Percentiles rank a stretch among this genome's conserved stretches.
Evolutionary conservation across 2,113 vertebrate species (phyloP).

Genomic region (Actinemys pallida): DNA sequence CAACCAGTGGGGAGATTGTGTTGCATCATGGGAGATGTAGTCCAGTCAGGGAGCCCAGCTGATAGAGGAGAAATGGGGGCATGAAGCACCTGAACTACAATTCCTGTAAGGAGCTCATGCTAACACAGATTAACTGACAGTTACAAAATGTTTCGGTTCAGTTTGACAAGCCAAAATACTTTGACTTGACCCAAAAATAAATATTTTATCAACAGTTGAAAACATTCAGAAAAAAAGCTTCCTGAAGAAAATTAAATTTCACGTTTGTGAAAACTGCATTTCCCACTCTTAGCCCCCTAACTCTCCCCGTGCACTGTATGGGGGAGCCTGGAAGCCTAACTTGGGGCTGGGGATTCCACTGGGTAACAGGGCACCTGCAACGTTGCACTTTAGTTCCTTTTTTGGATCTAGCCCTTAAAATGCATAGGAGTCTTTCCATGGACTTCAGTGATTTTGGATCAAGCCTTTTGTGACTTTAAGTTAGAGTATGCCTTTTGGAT

Average conservation of each 20-base stretch:
- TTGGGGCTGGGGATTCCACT: not conserved
- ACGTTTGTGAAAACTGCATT: too few species aligned
- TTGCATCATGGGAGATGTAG: not conserved
- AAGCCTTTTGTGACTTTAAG: not conserved
- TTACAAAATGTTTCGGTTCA: not conserved
- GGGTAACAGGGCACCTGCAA: not conserved
- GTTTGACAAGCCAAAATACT: not conserved
- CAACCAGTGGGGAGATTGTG: not conserved
- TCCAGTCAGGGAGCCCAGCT: rapidly evolving
- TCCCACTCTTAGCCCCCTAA: not conserved
- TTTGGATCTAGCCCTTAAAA: not conserved
- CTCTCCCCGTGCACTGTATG: not conserved
- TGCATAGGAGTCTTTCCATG: not conserved
- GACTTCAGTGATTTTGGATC: not conserved
- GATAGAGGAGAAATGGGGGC: rapidly evolving
- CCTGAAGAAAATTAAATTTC: too few species aligned
- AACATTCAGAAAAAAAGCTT: not conserved
- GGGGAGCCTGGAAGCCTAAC: not conserved
- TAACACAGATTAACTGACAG: not conserved
- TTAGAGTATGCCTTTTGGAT: not conserved
- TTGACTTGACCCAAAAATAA: not conserved
- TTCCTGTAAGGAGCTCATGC: not conserved
- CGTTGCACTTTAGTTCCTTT: not conserved
- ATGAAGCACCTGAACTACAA: not conserved
- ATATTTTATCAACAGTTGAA: not conserved